Base-by-base conservation (phyloP, 2,888 invertebrate genomes). In the Orchesella flavescens region DNA sequence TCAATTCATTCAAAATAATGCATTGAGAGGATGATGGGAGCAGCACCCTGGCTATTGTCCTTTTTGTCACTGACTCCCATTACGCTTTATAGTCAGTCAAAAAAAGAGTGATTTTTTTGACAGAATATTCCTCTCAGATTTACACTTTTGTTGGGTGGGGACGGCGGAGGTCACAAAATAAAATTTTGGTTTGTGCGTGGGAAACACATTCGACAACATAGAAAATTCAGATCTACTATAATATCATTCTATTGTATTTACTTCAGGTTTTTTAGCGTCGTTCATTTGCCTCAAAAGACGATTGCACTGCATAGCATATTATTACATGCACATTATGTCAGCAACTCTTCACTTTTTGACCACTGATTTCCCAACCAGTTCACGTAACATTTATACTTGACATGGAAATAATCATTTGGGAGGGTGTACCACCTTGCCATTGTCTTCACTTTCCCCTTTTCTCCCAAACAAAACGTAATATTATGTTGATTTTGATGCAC, bases 361-460 rank as follows among this genome's bases (percentile, higher is more conserved):
- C 34, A 49, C 3, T n/a, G 49, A 15, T 49, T 49, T 49, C 5
- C 12, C n/a, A 81, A 61, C 76, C 76, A 43, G 75, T 76, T 82
- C 82, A 82, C 76, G 71, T 82, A 82, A 71, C 75, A 53, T 76
- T 75, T 75, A 71, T 66, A 82, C 82, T 72, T 82, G 76, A 75
- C 82, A 76, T 82, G 82, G 76, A 76, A 72, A 76, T 82, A 82
- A 82, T 76, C 76, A 82, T 76, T 72, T 55, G 53, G 53, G 46
- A 24, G 69, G 66, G 43, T 57, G 23, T 53, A 55, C 12, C 75
- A 15, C 23, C 65, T 43, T 34, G 34, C 34, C 34, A 34, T 12
- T 15, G 63, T 44, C 24, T 68, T 59, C 17, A 57, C 57, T 19
- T 57, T 57, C n/a, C 61, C 61, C 61, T 24, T 13, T 2, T 5